Percentiles rank a stretch among this genome's conserved stretches.
These are phyloP conservation scores for Dicyrtomina minuta DNA, from an alignment of 2,888 invertebrate genomes.

Conservation along the genomic window DNA sequence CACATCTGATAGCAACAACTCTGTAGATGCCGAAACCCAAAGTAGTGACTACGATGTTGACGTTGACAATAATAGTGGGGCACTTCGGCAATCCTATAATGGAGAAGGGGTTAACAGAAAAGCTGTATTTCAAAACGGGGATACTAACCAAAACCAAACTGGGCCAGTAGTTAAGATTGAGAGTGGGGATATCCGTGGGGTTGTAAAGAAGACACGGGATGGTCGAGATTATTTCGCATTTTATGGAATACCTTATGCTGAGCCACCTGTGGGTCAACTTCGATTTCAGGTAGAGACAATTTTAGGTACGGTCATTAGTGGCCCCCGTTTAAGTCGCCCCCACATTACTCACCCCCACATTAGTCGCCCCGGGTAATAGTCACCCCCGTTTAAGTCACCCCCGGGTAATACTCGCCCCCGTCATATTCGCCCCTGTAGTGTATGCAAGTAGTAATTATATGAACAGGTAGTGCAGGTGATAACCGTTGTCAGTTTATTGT, in stretches of 20 bases:
- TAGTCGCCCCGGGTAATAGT: too few species aligned
- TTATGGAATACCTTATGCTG: constrained; percentile 26
- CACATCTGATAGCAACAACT: neutral
- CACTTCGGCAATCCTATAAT: neutral
- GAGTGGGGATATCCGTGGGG: constrained; percentile 10
- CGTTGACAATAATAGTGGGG: neutral
- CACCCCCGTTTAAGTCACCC: too few species aligned
- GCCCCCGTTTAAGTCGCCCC: too few species aligned
- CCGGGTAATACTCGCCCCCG: too few species aligned
- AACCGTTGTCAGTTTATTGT: too few species aligned
- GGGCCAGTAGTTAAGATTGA: neutral
- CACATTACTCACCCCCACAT: too few species aligned
- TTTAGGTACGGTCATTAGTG: too few species aligned
- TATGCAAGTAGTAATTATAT: too few species aligned
- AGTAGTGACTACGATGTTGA: neutral
- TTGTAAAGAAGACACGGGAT: neutral
- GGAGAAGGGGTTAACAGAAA: too few species aligned
- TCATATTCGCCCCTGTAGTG: too few species aligned
- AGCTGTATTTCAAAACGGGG: too few species aligned
- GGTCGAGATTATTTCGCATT: constrained; percentile 18
- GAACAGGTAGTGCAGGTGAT: too few species aligned
- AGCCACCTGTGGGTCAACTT: constrained; percentile 9
- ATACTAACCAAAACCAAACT: neutral
- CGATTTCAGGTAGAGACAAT: constrained; percentile 15
- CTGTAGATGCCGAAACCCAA: neutral